A percentile compares a stretch with the other conserved stretches of the same genome.
Conservation (phyloP, 1,140 invertebrate species). For the Stenopsyche tienmushanensis region DNA sequence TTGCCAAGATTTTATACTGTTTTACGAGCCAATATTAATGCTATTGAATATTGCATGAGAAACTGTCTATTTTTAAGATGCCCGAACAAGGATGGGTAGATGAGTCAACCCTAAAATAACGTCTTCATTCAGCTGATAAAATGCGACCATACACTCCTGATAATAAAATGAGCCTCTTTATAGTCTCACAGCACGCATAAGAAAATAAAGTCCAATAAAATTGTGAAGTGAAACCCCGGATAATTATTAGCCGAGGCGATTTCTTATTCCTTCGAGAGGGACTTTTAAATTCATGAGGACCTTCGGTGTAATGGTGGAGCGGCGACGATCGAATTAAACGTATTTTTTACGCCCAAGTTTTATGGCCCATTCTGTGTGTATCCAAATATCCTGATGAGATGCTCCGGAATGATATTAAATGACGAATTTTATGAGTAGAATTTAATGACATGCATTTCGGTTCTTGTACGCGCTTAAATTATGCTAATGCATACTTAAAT, state of each 20-base stretch:
- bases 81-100: too few relatives aligned
- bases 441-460: conserved; percentile 16
- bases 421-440: conserved; percentile 16
- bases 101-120: too few relatives aligned
- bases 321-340: conserved; percentile 2
- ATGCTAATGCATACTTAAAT: conserved; percentile 19
- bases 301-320: not conserved
- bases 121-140: too few relatives aligned
- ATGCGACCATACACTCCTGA: not conserved
- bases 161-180: not conserved
- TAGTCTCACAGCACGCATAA: not conserved
- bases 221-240: too few relatives aligned
- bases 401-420: conserved; percentile 11
- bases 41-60: too few relatives aligned
- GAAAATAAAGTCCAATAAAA: not conserved
- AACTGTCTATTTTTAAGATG: too few relatives aligned
- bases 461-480: not conserved
- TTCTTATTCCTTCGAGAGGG: not conserved
- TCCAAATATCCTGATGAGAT: not conserved
- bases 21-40: too few relatives aligned
- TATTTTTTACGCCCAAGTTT: conserved; percentile 21
- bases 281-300: not conserved
- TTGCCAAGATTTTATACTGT: too few relatives aligned
- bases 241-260: not conserved
- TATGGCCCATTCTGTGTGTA: conserved; percentile 4